Conservation (phyloP, 2,113 vertebrate genomes). For the Eurypyga helias region DNA sequence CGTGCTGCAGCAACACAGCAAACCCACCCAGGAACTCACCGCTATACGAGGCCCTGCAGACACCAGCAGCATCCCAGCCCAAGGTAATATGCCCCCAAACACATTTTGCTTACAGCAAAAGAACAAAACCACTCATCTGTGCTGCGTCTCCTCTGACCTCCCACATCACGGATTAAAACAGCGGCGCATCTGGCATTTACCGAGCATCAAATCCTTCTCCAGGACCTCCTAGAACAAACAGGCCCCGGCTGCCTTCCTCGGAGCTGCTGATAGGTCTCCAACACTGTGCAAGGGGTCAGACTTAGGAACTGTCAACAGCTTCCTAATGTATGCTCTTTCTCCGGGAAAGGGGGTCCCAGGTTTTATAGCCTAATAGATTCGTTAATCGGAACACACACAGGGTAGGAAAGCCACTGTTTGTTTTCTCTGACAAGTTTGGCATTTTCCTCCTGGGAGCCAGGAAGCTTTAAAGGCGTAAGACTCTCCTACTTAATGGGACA, state of each 20-base stretch:
- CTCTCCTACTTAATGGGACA: slow-evolving; percentile 66
- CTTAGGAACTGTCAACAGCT: slow-evolving; percentile 75
- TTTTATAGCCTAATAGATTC: slow-evolving; percentile 68
- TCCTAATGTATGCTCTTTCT: slow-evolving; percentile 71
- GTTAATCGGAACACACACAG: slow-evolving; percentile 76
- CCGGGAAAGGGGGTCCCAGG: slow-evolving; percentile 55
- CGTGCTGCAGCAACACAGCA: neutral
- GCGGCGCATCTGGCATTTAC: slow-evolving; percentile 62
- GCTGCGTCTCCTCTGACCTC: neutral
- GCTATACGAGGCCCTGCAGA: neutral
- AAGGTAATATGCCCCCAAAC: neutral
- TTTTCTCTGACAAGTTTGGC: slow-evolving; percentile 75
- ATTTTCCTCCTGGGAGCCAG: slow-evolving; percentile 58
- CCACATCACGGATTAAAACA: slow-evolving; percentile 65
- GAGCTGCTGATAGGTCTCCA: slow-evolving; percentile 72
- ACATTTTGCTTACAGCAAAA: neutral
- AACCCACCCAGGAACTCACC: neutral
- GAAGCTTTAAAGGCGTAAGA: slow-evolving; percentile 53
- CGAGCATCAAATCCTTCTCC: slow-evolving; percentile 56
- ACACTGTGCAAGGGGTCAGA: slow-evolving; percentile 68
- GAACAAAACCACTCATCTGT: slow-evolving; percentile 6
- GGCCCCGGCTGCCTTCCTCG: neutral
- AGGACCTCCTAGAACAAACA: slow-evolving; percentile 72
- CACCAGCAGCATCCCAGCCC: neutral
- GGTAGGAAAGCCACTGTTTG: slow-evolving; percentile 72